Base-by-base conservation (phyloP, 2,113 vertebrate genomes). In the Lepisosteus oculatus region DNA sequence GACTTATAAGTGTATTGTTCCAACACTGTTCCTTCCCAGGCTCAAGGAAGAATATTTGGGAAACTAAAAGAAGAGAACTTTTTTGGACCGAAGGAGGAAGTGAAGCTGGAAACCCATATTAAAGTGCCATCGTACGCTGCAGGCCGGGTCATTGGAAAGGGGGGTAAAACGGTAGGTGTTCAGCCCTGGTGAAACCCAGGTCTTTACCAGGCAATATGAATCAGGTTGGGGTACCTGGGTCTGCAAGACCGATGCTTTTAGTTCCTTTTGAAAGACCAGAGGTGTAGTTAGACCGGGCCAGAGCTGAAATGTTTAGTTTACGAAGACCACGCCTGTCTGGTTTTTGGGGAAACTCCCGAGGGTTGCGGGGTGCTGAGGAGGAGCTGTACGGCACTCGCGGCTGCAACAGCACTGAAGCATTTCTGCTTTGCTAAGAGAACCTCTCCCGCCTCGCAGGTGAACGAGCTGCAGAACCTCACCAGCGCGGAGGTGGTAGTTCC, bases 11-110 rank as follows among this genome's bases (percentile, higher is more conserved):
- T 61, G 17, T 61, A 8, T 13, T 11, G 7, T 14, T 61, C 14
- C 14, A 14, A 61, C 3, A 8, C 17, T 42, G 43, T 74, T 12
- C 0, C 12, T 62, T 76, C 80, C 6, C 80, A 97, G 95, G 95
- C 95, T 87, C 95, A 97, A 87, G 95, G 95, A 84, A 93, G 95
- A 77, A 95, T 97, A 73, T 97, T 96, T 84, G 91, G 95, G 64
- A 97, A 97, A 85, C 93, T 99, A 81, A 99, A 98, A 85, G 97
- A 99, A 88, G 97, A 99, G 90, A 99, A 99, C 81, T 99, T 98
- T 85, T 98, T 99, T 85, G 97, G 96, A 81, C 97, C 97, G 82
- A 98, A 98, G 76, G 97, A 99, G 84, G 97, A 98, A 83, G 97
- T 99, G 77, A 98, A 98, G 87, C 93, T 99, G 83, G 96, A 98